A percentile compares a stretch with the other conserved stretches of the same genome.
Evolutionary conservation across 2,888 invertebrate species (phyloP).

Genomic region (Bellardia pandia): DNA sequence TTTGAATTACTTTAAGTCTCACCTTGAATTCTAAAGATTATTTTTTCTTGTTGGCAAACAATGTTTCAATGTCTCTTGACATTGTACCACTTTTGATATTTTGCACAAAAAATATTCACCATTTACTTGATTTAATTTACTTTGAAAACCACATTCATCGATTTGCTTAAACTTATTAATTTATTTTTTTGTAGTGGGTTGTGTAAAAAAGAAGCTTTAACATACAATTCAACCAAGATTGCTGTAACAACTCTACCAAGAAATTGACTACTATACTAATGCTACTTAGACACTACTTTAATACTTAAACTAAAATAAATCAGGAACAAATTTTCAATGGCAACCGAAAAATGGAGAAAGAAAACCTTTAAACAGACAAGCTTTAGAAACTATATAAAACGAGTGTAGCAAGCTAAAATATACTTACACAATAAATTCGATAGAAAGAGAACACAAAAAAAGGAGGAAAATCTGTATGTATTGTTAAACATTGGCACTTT

Average conservation of each 20-base stretch:
- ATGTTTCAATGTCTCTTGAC: background rate
- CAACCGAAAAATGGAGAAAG: constrained; percentile 30
- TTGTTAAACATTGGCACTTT: constrained; percentile 29
- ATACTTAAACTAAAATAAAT: constrained; percentile 63
- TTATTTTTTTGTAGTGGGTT: background rate
- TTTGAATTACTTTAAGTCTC: background rate
- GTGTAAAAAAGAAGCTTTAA: background rate
- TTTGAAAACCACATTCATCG: constrained; percentile 7
- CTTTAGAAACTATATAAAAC: background rate
- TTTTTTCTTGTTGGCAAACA: background rate
- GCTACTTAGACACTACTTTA: constrained; percentile 55
- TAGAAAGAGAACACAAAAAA: background rate
- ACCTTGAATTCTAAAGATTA: background rate
- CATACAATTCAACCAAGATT: background rate
- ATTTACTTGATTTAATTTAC: constrained; percentile 21
- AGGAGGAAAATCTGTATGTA: background rate
- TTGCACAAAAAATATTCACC: background rate
- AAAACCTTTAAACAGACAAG: background rate
- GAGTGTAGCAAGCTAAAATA: constrained; percentile 16
- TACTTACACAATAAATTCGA: constrained; percentile 12
- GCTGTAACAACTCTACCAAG: background rate
- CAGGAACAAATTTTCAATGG: constrained; percentile 62
- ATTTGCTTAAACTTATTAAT: constrained; percentile 13
- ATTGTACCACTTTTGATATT: constrained; percentile 1
- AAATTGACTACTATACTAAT: constrained; percentile 50